These are phyloP conservation scores for Hirtodrosophila histrioides DNA, from an alignment of 2,888 invertebrate genomes.

Conservation along the genomic window DNA sequence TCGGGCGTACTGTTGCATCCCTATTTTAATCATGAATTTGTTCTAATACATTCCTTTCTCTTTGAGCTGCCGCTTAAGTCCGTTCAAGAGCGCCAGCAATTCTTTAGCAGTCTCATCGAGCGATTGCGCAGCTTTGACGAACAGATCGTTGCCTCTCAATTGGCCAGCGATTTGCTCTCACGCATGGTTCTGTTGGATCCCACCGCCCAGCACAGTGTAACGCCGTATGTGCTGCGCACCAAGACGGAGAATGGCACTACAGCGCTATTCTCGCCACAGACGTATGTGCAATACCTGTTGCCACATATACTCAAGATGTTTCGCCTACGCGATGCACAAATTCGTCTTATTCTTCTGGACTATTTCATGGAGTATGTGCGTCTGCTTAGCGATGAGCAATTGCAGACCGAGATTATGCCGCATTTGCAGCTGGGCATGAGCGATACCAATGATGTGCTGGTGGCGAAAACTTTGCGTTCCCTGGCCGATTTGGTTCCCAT, in stretches of 20 bases:
- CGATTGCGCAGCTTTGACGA: conserved; percentile 91
- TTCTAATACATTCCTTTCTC: conserved; percentile 92
- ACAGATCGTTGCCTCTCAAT: conserved; percentile 91
- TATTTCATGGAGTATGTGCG: conserved; percentile 91
- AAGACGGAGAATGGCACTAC: conserved; percentile 85
- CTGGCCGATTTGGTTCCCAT: conserved; percentile 93
- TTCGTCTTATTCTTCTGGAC: conserved; percentile 90
- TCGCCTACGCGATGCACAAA: conserved; percentile 93
- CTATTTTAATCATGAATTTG: conserved; percentile 94
- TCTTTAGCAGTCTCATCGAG: conserved; percentile 90
- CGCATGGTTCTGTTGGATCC: conserved; percentile 93
- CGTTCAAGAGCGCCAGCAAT: conserved; percentile 90
- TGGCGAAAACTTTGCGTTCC: conserved; percentile 91
- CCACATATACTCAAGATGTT: conserved; percentile 92
- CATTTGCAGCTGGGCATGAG: conserved; percentile 94
- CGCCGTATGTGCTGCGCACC: conserved; percentile 85
- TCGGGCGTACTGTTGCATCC: conserved; percentile 88
- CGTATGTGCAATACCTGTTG: conserved; percentile 90
- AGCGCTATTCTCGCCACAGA: conserved; percentile 88
- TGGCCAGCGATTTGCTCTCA: conserved; percentile 91
- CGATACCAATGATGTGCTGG: conserved; percentile 93
- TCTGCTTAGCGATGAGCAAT: conserved; percentile 90
- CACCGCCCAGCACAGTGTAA: conserved; percentile 88
- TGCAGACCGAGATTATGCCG: conserved; percentile 92
- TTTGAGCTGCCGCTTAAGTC: conserved; percentile 92